phyloP scores from a whole-genome alignment of 2,113 vertebrate species.

The Brevimyrus niger region DNA sequence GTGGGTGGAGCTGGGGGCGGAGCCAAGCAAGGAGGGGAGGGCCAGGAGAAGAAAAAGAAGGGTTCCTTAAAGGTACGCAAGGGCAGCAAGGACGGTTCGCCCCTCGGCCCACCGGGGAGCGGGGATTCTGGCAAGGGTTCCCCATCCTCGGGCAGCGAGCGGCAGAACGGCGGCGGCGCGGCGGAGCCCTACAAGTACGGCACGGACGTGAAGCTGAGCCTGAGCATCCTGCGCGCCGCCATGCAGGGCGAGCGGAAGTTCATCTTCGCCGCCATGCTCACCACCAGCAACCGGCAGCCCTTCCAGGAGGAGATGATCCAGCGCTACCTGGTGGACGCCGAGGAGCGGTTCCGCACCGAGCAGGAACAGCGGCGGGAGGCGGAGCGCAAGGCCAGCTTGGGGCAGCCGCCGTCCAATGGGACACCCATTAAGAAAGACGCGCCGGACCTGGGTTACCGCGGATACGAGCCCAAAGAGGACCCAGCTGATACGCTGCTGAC shows the following conservation, averaged over 20 bases:
- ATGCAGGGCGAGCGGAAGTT: constrained; percentile 91
- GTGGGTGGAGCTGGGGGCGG: constrained; percentile 27
- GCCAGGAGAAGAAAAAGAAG: constrained; percentile 73
- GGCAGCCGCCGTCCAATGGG: constrained; percentile 27
- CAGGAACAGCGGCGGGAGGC: constrained; percentile 75
- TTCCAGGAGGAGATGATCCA: constrained; percentile 98
- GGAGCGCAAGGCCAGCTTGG: constrained; percentile 58
- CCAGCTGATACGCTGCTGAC: constrained; percentile 29
- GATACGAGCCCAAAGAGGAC: constrained; percentile 45
- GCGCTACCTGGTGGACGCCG: constrained; percentile 77
- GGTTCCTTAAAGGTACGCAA: constrained; percentile 73
- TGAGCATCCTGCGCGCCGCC: constrained; percentile 74
- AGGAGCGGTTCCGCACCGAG: constrained; percentile 79
- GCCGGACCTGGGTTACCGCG: constrained; percentile 41
- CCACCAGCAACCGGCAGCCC: constrained; percentile 83
- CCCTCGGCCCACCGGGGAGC: constrained; percentile 43
- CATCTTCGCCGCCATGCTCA: constrained; percentile 78
- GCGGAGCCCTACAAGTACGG: constrained; percentile 70
- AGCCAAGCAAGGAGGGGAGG: constrained; percentile 58
- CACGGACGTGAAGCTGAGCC: constrained; percentile 79
- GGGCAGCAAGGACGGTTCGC: constrained; percentile 72
- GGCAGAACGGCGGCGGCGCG: constrained; percentile 50
- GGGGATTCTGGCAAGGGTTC: constrained; percentile 64
- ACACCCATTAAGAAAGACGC: constrained; percentile 47
- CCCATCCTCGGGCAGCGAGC: constrained; percentile 57